These are phyloP conservation scores for Helicoverpa zea DNA, from an alignment of 1,140 invertebrate species.

Conservation along the genomic window DNA sequence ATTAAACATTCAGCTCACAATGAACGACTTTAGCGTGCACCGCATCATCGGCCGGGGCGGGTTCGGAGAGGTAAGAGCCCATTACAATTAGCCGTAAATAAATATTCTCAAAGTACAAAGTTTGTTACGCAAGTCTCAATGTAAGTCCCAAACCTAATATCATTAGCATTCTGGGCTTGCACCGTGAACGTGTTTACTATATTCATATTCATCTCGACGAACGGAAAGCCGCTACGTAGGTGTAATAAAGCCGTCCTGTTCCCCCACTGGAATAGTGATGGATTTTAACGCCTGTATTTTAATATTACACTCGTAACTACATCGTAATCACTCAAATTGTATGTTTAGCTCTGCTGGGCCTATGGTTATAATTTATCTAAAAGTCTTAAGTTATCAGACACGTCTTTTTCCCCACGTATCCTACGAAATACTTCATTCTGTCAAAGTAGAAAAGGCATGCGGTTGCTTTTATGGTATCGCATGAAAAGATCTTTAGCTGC, in stretches of 20 bases:
- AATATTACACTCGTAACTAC: constrained; percentile 25
- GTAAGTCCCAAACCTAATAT: constrained; percentile 47
- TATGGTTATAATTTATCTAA: too few species aligned
- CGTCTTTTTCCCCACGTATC: too few species aligned
- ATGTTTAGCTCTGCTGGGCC: too few species aligned
- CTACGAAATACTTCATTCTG: neutral
- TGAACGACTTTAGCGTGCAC: constrained; percentile 99
- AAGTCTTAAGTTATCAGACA: too few species aligned
- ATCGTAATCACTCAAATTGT: constrained; percentile 31
- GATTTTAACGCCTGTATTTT: constrained; percentile 49
- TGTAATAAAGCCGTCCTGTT: constrained; percentile 52
- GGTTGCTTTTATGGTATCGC: neutral
- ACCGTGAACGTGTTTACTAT: constrained; percentile 51
- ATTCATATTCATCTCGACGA: constrained; percentile 55
- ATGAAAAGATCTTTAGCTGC: neutral
- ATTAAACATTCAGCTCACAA: constrained; percentile 99
- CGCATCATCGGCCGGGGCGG: constrained; percentile 99
- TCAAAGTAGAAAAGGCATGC: too few species aligned
- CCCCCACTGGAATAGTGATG: constrained; percentile 52
- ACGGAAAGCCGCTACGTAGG: constrained; percentile 51
- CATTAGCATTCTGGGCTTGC: constrained; percentile 55
- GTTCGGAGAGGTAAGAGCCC: constrained; percentile 94
- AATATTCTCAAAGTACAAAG: constrained; percentile 37
- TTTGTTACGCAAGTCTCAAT: constrained; percentile 47
- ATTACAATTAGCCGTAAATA: constrained; percentile 23